These are phyloP conservation scores for Acanthisitta chloris DNA, from an alignment of 2,113 vertebrate species.

Conservation along the genomic window DNA sequence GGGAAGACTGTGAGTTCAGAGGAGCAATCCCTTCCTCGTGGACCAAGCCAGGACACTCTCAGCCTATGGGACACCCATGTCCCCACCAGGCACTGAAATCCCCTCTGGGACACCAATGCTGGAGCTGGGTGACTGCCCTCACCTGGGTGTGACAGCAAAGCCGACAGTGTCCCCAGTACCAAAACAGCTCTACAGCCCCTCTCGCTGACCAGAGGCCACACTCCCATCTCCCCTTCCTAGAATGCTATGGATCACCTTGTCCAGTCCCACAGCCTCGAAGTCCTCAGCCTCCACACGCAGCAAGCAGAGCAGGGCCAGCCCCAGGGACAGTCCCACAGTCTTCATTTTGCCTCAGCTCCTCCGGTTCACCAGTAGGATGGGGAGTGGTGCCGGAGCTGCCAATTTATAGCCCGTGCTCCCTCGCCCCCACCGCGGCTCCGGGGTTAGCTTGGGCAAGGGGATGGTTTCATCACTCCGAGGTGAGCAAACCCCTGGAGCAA, in stretches of 20 bases:
- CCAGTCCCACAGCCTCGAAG: rapidly evolving
- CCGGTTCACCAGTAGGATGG: rapidly evolving
- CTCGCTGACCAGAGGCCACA: rapidly evolving
- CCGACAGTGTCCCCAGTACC: not conserved
- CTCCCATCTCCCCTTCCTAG: not conserved
- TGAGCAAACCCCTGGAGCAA: not conserved
- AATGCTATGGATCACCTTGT: not conserved
- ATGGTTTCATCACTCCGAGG: not conserved
- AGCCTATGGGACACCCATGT: not conserved
- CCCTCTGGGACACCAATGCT: not conserved
- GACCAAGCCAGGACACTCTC: not conserved
- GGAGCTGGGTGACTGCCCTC: not conserved
- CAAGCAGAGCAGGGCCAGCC: not conserved
- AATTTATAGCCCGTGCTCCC: not conserved
- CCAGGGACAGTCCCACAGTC: not conserved
- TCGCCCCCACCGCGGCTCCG: too few species aligned
- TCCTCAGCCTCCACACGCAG: not conserved
- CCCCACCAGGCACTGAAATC: not conserved
- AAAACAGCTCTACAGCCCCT: not conserved
- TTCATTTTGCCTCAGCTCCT: not conserved
- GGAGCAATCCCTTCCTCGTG: not conserved
- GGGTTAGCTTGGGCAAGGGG: not conserved
- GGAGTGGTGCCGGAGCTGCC: rapidly evolving
- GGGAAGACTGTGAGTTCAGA: not conserved
- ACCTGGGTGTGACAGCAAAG: not conserved